phyloP scores from a whole-genome alignment of 2,888 invertebrate species.

The Dysmachus trigonus region DNA sequence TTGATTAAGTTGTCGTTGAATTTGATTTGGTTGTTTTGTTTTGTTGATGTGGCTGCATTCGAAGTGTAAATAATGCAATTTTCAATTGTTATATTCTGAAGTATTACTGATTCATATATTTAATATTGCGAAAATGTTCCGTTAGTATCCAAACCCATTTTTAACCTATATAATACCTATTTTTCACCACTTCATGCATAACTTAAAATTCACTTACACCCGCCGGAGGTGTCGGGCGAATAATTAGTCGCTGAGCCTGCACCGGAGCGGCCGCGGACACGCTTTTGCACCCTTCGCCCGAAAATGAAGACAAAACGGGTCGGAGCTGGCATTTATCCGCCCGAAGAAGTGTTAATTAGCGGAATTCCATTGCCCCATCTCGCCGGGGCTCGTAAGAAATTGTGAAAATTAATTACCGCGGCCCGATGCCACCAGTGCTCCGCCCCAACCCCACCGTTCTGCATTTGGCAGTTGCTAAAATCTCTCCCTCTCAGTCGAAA shows the following conservation, averaged over 20 bases:
- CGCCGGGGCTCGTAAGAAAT: constrained; percentile 12
- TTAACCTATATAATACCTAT: too few species aligned
- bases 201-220: neutral
- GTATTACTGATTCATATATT: too few species aligned
- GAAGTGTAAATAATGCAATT: too few species aligned
- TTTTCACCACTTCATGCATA: neutral
- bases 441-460: neutral
- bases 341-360: constrained; percentile 34
- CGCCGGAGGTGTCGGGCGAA: neutral
- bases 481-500: neutral
- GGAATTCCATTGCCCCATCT: neutral
- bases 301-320: constrained; percentile 30
- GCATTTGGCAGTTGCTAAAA: constrained; percentile 22
- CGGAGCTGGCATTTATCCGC: neutral
- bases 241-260: constrained; percentile 10
- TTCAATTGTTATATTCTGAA: too few species aligned
- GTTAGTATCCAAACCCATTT: too few species aligned
- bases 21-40: too few species aligned
- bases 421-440: neutral
- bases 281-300: neutral
- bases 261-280: neutral
- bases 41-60: too few species aligned
- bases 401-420: constrained; percentile 33
- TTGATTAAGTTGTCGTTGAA: too few species aligned
- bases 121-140: too few species aligned